Base-by-base conservation (phyloP, 2,888 invertebrate species). In the Zonitis immaculata region DNA sequence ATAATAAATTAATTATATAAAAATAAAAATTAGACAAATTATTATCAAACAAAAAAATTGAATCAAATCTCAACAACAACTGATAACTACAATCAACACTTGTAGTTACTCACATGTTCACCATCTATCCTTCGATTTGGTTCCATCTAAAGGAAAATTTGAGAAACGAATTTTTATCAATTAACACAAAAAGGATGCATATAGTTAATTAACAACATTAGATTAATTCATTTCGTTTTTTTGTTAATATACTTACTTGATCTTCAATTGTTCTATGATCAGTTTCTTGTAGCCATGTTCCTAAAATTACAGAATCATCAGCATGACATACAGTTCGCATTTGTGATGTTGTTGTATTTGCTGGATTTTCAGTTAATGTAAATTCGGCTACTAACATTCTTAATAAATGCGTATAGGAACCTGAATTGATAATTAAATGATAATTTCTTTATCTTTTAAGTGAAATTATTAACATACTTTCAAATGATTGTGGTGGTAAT, bases 181-280 rank as follows among this genome's bases (percentile, higher is more conserved):
- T 39, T 50, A 44, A 44, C 44, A 48, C 43, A 28, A 51, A 49
- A 11, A 39, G 42, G 47, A 49, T 43, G 51, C 45, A 54, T 46
- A 50, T 44, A 45, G 49, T 56, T 53, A 20, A 11, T 42, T 42
- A 12, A 11, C 3, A 22, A 5, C n/a, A 25, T 8, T 6, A 25
- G 6, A 25, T 42, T 25, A 45, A 28, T n/a, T 45, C 18, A 45
- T 44, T 26, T n/a, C n/a, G n/a, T n/a, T n/a, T n/a, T 18, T 6
- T 16, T 28, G 14, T 14, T n/a, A 45, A 8, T 2, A 12, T 26
- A 68, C 70, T 66, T 77, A 96, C 96, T 87, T 97, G 97, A 78
- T 97, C 96, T 77, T 98, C 98, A 61, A 98, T 94, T 44, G 90
- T 90, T 57, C 93, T 88, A 75, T 98, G 96, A 75, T 97, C 96